phyloP scores from a whole-genome alignment of 1,140 invertebrate species.

The Rhopalosiphum maidis region DNA sequence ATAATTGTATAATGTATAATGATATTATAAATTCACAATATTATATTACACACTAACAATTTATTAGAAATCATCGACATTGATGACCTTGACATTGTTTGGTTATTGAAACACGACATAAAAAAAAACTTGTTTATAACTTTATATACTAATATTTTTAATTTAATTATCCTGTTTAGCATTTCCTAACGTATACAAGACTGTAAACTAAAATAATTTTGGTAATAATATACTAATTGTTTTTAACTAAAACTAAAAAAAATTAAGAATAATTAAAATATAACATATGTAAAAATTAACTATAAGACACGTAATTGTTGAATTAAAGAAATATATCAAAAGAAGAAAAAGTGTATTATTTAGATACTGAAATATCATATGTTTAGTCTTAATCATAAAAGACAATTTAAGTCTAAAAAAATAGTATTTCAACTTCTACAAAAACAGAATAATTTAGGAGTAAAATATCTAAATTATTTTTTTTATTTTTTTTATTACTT shows the following conservation, averaged over 20 bases:
- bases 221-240: not conserved
- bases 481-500: not conserved
- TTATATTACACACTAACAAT: not conserved
- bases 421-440: not conserved
- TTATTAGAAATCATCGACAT: not conserved
- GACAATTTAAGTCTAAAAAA: not conserved
- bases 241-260: not conserved
- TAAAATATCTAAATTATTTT: not conserved
- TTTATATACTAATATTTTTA: not conserved
- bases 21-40: not conserved
- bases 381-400: not conserved
- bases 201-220: not conserved
- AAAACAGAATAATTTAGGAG: not conserved
- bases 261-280: not conserved
- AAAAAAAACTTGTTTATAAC: not conserved
- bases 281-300: not conserved
- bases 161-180: slow-evolving; percentile 17
- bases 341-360: not conserved
- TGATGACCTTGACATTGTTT: slow-evolving; percentile 24
- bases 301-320: not conserved
- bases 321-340: not conserved
- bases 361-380: not conserved
- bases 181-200: not conserved
- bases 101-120: not conserved
- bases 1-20: not conserved